phyloP scores from a whole-genome alignment of 1,140 invertebrate genomes.

The Caerostris extrusa region DNA sequence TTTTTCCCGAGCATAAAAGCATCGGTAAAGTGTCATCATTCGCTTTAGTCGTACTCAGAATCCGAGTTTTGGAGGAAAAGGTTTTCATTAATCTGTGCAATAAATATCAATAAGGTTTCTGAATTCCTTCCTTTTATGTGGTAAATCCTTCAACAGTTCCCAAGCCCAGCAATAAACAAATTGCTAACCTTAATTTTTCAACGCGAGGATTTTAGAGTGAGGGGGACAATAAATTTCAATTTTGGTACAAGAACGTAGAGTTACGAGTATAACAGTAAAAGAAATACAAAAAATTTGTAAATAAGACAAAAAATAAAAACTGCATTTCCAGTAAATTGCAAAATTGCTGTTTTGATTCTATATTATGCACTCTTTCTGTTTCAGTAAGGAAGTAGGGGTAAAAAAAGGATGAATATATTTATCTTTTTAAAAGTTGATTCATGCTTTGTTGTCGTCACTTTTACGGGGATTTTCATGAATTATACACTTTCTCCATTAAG shows the following conservation, averaged over 20 bases:
- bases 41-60: neutral
- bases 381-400: neutral
- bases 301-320: neutral
- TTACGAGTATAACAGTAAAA: neutral
- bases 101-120: slow-evolving; percentile 45
- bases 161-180: slow-evolving; percentile 29
- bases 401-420: neutral
- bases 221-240: slow-evolving; percentile 41
- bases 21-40: neutral
- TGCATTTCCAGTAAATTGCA: slow-evolving; percentile 4
- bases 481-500: slow-evolving; percentile 1
- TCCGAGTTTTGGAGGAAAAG: neutral
- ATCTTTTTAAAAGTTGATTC: slow-evolving; percentile 12
- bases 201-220: slow-evolving; percentile 29
- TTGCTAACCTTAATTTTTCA: slow-evolving; percentile 57
- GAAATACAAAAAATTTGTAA: neutral
- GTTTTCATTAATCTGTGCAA: slow-evolving; percentile 32
- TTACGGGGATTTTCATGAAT: slow-evolving; percentile 17
- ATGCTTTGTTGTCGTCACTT: slow-evolving; percentile 6
- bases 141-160: neutral
- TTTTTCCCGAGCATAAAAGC: neutral
- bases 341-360: slow-evolving; percentile 27
- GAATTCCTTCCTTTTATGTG: slow-evolving; percentile 12
- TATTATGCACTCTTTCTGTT: neutral
- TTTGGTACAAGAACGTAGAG: neutral